These are phyloP conservation scores for Scomber japonicus DNA, from an alignment of 2,113 vertebrate species.

Conservation along the genomic window DNA sequence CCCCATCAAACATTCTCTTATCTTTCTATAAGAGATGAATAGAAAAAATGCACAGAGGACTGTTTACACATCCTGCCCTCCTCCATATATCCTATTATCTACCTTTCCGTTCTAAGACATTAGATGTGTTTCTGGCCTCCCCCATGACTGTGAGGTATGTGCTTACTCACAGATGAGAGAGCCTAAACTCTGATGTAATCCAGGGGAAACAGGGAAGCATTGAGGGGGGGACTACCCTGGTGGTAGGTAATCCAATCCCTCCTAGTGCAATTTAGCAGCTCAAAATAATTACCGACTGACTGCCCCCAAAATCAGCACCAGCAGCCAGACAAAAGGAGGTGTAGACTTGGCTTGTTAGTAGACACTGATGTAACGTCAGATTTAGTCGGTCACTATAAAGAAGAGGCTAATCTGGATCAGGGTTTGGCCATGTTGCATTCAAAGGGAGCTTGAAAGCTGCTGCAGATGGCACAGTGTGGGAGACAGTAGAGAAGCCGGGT, in stretches of 20 bases:
- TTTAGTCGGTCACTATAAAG: conserved; percentile 38
- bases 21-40: conserved; percentile 53
- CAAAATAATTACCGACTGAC: conserved; percentile 66
- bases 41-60: conserved; percentile 59
- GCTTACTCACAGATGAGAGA: conserved; percentile 77
- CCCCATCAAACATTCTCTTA: conserved; percentile 58
- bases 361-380: conserved; percentile 50
- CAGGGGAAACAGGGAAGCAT: conserved; percentile 57
- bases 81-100: conserved; percentile 59
- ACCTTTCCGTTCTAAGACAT: conserved; percentile 63
- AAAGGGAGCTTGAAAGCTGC: conserved; percentile 37
- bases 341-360: conserved; percentile 31
- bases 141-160: conserved; percentile 75
- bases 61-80: conserved; percentile 63
- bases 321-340: conserved; percentile 47
- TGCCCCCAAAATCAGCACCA: conserved; percentile 38
- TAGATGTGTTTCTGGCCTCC: conserved; percentile 64
- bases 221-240: conserved; percentile 56
- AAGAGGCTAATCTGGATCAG: conserved; percentile 66
- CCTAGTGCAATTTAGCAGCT: conserved; percentile 71
- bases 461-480: conserved; percentile 39
- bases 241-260: conserved; percentile 81
- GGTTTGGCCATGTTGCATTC: conserved; percentile 39
- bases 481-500: conserved; percentile 28
- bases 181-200: conserved; percentile 82